Evolutionary conservation across 2,888 invertebrate genomes (phyloP).

Genomic region (Aleiodes testaceus): DNA sequence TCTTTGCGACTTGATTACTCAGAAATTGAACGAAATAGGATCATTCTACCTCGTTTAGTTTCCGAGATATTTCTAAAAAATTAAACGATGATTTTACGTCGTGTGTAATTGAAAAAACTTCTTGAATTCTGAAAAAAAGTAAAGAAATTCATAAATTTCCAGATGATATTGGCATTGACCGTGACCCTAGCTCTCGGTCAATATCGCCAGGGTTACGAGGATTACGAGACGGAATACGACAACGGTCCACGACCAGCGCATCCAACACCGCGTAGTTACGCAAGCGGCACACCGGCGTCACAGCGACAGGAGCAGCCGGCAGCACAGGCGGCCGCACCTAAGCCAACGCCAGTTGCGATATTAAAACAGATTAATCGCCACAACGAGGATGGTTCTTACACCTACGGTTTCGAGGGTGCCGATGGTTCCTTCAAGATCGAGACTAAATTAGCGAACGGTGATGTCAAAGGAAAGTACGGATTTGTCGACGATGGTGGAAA

Average conservation of each 20-base stretch:
- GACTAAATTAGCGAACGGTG: constrained; percentile 86
- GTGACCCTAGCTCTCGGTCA: constrained; percentile 73
- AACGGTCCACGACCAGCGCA: constrained; percentile 60
- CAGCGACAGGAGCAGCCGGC: constrained; percentile 72
- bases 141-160: constrained; percentile 38
- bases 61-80: neutral
- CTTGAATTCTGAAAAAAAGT: neutral
- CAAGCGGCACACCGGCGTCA: constrained; percentile 71
- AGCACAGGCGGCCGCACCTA: constrained; percentile 68
- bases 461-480: constrained; percentile 92
- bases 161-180: constrained; percentile 73
- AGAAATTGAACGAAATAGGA: too few species aligned
- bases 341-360: constrained; percentile 82
- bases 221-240: constrained; percentile 72
- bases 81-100: too few species aligned
- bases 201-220: constrained; percentile 70
- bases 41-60: neutral
- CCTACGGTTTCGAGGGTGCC: constrained; percentile 90
- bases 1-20: too few species aligned
- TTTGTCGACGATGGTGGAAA: constrained; percentile 89
- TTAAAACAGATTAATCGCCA: constrained; percentile 92
- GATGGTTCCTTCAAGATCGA: constrained; percentile 94
- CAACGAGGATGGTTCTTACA: constrained; percentile 92
- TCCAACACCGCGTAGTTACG: constrained; percentile 73
- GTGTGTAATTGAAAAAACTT: too few species aligned